phyloP scores from a whole-genome alignment of 1,140 invertebrate genomes.

The Lysiphlebus fabarum region DNA sequence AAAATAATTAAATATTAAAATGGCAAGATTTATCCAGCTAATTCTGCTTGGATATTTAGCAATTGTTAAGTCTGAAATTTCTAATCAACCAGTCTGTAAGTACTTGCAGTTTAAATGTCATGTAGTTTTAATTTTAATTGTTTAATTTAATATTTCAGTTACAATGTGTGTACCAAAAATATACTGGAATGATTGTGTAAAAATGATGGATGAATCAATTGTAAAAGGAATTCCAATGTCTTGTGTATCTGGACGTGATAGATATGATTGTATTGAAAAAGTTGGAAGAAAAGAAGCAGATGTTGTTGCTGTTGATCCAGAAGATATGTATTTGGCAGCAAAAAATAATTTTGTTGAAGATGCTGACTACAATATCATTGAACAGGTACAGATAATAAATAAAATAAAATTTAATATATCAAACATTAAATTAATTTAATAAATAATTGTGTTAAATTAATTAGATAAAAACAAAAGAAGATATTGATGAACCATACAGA shows the following conservation, averaged over 20 bases:
- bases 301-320: slow-evolving; percentile 75
- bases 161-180: slow-evolving; percentile 69
- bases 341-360: slow-evolving; percentile 64
- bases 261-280: slow-evolving; percentile 70
- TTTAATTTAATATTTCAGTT: slow-evolving; percentile 54
- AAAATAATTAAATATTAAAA: too few relatives aligned
- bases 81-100: too few relatives aligned
- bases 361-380: slow-evolving; percentile 66
- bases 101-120: too few relatives aligned
- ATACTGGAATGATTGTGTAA: slow-evolving; percentile 60
- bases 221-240: slow-evolving; percentile 61
- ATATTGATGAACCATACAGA: slow-evolving; percentile 63
- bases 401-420: too few relatives aligned
- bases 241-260: slow-evolving; percentile 68
- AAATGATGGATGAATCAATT: slow-evolving; percentile 64
- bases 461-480: slow-evolving; percentile 42
- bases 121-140: too few relatives aligned
- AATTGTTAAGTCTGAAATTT: too few relatives aligned
- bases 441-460: not conserved
- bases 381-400: slow-evolving; percentile 55
- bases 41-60: too few relatives aligned
- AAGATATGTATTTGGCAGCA: slow-evolving; percentile 79
- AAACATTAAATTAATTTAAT: slow-evolving; percentile 15
- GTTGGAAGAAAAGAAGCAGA: slow-evolving; percentile 75
- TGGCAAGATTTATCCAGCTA: too few relatives aligned